These are phyloP conservation scores for Muscicapa adusta DNA, from an alignment of 2,113 vertebrate species.

Conservation along the genomic window DNA sequence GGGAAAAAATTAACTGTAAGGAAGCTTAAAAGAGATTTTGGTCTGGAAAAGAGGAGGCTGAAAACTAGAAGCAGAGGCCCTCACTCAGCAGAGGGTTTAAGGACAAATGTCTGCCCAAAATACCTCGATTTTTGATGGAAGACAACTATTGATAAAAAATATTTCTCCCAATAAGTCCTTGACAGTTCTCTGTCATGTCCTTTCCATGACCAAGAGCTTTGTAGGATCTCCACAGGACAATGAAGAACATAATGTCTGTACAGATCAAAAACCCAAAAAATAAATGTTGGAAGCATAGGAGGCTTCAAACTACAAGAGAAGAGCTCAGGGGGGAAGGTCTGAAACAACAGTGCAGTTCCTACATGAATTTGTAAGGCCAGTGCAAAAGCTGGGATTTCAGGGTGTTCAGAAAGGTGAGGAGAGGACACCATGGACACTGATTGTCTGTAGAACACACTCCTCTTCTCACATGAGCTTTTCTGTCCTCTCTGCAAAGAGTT, in stretches of 20 bases:
- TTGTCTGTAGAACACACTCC: fast-evolving
- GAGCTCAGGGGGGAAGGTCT: background rate
- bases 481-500: background rate
- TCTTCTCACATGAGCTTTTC: background rate
- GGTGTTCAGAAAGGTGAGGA: background rate
- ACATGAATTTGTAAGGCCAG: fast-evolving
- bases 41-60: background rate
- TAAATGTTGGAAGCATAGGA: background rate
- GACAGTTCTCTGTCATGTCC: background rate
- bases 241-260: background rate
- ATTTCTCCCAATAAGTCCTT: background rate
- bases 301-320: background rate
- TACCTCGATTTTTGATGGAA: background rate
- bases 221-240: background rate
- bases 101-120: background rate
- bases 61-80: background rate
- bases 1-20: background rate
- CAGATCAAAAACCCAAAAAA: background rate
- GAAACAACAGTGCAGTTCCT: background rate
- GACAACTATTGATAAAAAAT: background rate
- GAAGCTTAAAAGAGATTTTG: background rate
- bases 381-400: background rate
- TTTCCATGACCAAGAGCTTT: background rate
- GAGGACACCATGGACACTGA: background rate
- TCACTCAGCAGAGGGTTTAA: background rate